Base-by-base conservation (phyloP, 2,888 invertebrate genomes). In the Diaphora mendica region DNA sequence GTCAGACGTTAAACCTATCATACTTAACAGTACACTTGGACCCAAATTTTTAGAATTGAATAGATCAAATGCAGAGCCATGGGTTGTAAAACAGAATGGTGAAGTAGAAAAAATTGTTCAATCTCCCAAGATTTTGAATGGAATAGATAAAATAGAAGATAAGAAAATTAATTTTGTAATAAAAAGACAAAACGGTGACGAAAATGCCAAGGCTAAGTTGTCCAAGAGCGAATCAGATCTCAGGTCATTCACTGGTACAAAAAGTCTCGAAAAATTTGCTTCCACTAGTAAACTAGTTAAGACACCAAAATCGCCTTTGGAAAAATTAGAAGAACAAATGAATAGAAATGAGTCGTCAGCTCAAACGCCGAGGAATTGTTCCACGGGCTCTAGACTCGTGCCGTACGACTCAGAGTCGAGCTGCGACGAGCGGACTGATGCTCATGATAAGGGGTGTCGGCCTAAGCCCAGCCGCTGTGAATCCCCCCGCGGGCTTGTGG, bases 341-440 rank as follows among this genome's bases (percentile, higher is more conserved):
- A 94, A 93, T 75, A 93, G 92, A 74, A 89, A 87, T 76, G 93
- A 94, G 77, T 81, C 86, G 2, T 85, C 87, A 4, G 88, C 85
- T 73, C 86, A 90, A 73, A 78, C 85, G 39, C 88, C 89, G 59
- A 89, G 89, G 76, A 93, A 93, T 78, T 92, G 91, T 4, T 86
- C 85, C 78, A 80, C 88, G 33, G 86, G 88, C 55, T 92, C 94
- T 20, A 91, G 92, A 79, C 91, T 97, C 72, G 97, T 97, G 74
- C 97, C 97, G 35, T 97, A 97, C 83, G 97, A 96, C 84, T 96
- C 96, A 0, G 96, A 96, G 85, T 96, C 96, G 0, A 96, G 96
- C 78, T 92, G 95, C 7, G 96, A 96, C 75, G 95, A 95, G 85
- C 89, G 92, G 0, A 79, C 68, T 30, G 90, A 64, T 87, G 59